Base-by-base conservation (phyloP, 2,113 vertebrate species). In the Melanostigma gelatinosum region DNA sequence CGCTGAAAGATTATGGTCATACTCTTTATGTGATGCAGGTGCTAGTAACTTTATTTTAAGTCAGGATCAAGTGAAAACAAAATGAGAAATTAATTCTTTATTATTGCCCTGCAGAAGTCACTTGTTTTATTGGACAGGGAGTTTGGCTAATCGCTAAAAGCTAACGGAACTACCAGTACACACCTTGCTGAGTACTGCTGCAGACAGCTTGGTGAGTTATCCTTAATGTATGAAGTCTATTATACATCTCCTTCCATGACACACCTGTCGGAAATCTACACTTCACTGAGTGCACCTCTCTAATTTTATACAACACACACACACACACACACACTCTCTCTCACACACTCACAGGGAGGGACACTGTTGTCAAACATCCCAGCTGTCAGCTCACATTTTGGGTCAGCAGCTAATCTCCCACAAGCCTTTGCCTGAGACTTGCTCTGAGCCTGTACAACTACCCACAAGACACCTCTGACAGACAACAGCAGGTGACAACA, bases 401-500 rank as follows among this genome's bases (percentile, higher is more conserved):
- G 78, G 75, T 82, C 82, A 79, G 63, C 71, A 24, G 77, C 72
- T 91, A 85, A 91, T 91, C 92, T 88, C 80, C 76, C 80, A 76
- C 71, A 69, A 86, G 67, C 70, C 88, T 80, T 69, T 66, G 67
- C 81, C 67, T 8, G 42, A 77, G 80, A 83, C 63, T 38, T 15
- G 29, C 70, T 77, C 62, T 58, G 70, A 80, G 84, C 75, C 80
- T 58, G 75, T 63, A 82, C 80, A 81, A 75, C 83, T 60, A 84
- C 61, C 66, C 80, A 83, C 73, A 76, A 84, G 48, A 70, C 82
- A 64, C 44, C 70, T 61, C 55, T 83, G 84, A 93, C 69, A 22
- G 85, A 77, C 89, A 76, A 71, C 80, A 79, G 74, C 92, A 93
- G 92, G 83, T 93, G 92, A 81, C 40, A 54, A 82, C 75, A 74